These are phyloP conservation scores for Chloroceryle amazona DNA, from an alignment of 2,797 vertebrate genomes.

Conservation along the genomic window DNA sequence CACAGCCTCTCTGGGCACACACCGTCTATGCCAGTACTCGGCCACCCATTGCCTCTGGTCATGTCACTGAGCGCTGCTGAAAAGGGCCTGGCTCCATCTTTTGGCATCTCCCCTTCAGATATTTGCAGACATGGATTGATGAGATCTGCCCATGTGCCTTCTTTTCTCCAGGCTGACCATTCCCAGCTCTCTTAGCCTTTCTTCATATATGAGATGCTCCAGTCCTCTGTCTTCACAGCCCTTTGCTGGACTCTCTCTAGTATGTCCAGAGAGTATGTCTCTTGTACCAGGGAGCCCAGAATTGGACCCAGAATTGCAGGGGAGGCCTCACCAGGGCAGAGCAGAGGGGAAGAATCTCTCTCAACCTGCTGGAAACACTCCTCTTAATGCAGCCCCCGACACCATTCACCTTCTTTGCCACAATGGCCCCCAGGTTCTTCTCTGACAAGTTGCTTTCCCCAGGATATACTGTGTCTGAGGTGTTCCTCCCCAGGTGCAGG, in stretches of 20 bases:
- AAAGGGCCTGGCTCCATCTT: background rate
- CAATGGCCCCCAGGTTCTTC: background rate
- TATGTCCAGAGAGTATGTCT: background rate
- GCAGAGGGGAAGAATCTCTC: background rate
- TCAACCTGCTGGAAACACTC: background rate
- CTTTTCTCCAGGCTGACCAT: background rate
- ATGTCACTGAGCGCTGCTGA: background rate
- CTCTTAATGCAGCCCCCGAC: background rate
- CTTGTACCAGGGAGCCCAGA: background rate
- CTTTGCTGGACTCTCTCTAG: background rate
- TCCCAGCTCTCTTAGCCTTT: background rate
- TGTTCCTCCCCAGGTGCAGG: background rate
- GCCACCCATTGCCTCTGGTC: background rate
- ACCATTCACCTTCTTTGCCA: background rate
- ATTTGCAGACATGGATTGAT: background rate
- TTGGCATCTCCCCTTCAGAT: background rate
- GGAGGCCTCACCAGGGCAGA: background rate
- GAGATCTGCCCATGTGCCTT: background rate
- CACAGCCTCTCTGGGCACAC: background rate
- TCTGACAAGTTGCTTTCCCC: background rate
- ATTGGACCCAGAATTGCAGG: background rate
- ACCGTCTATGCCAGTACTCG: background rate
- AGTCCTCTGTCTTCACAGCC: background rate
- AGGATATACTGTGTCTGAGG: background rate
- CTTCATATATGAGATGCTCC: accelerated